Evolutionary conservation across 2,888 invertebrate genomes (phyloP).

Genomic region (Hemistola chrysoprasaria): DNA sequence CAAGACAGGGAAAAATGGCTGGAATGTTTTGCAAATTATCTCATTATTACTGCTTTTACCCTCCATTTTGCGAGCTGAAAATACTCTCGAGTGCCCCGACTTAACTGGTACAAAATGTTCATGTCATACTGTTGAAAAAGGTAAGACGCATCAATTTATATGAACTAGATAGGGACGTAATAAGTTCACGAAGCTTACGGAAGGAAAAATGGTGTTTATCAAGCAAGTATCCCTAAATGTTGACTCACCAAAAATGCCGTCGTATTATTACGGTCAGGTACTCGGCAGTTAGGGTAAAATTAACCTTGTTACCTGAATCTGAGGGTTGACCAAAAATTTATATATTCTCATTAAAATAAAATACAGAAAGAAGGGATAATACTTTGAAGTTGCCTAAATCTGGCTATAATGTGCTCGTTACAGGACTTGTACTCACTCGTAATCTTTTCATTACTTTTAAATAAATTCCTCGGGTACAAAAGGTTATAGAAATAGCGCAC

Average conservation of each 20-base stretch:
- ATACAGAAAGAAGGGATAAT: too few relatives aligned
- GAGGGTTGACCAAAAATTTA: not conserved
- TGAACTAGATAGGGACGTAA: not conserved
- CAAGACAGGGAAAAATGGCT: conserved; percentile 62
- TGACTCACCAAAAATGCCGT: too few relatives aligned
- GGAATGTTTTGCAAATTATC: conserved; percentile 66
- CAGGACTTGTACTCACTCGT: too few relatives aligned
- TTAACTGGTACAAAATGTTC: conserved; percentile 90
- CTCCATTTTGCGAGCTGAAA: conserved; percentile 73
- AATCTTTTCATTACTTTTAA: too few relatives aligned
- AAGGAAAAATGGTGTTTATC: conserved; percentile 3
- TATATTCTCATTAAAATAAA: conserved; percentile 24
- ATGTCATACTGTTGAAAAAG: conserved; percentile 95
- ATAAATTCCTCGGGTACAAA: too few relatives aligned
- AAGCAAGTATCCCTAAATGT: not conserved
- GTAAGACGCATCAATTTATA: conserved; percentile 58
- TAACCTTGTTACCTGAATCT: not conserved
- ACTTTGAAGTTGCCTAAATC: too few relatives aligned
- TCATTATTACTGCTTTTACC: conserved; percentile 69
- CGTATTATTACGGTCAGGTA: not conserved
- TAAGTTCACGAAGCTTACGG: too few relatives aligned
- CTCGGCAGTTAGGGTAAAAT: too few relatives aligned
- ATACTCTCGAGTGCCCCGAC: conserved; percentile 85
- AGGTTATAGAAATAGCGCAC: too few relatives aligned
- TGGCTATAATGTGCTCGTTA: too few relatives aligned